Conservation (phyloP, 2,113 vertebrate species). For the Sigmodon hispidus region DNA sequence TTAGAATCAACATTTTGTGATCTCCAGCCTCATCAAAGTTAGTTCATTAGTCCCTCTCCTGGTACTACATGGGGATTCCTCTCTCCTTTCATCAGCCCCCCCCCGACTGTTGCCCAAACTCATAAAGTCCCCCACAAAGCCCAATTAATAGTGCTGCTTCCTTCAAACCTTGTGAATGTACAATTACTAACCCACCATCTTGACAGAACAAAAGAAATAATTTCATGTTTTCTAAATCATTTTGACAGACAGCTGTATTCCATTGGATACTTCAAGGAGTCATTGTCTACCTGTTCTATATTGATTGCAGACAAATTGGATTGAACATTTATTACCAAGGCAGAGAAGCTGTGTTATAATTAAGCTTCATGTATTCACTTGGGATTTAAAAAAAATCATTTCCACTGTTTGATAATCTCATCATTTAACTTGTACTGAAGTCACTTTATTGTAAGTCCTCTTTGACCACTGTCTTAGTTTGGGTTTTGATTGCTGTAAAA, state of each 20-base stretch:
- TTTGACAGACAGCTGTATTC: slow-evolving; percentile 23
- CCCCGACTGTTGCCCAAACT: slow-evolving; percentile 65
- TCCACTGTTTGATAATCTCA: slow-evolving; percentile 14
- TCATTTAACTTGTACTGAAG: background rate
- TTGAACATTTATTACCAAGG: background rate
- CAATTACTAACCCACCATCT: slow-evolving; percentile 55
- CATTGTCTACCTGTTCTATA: background rate
- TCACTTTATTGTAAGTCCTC: background rate
- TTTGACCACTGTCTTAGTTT: background rate
- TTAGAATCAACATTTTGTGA: slow-evolving; percentile 84
- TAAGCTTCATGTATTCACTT: background rate
- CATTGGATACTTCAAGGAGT: background rate
- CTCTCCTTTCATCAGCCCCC: slow-evolving; percentile 76
- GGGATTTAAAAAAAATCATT: background rate
- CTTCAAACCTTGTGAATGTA: slow-evolving; percentile 49
- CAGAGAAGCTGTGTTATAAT: slow-evolving; percentile 6
- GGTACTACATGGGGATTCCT: slow-evolving; percentile 65
- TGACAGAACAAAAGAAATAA: slow-evolving; percentile 40
- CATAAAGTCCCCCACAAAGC: slow-evolving; percentile 48
- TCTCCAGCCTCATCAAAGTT: slow-evolving; percentile 76
- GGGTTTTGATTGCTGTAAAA: background rate
- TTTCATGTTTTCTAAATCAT: slow-evolving; percentile 27
- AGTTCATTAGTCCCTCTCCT: slow-evolving; percentile 80
- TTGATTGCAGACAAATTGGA: slow-evolving; percentile 36
- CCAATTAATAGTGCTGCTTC: slow-evolving; percentile 55